Evolutionary conservation across 2,888 invertebrate genomes (phyloP), one percentile per base, ranked within the genome.

Genomic region (Clepsis dumicolana): DNA sequence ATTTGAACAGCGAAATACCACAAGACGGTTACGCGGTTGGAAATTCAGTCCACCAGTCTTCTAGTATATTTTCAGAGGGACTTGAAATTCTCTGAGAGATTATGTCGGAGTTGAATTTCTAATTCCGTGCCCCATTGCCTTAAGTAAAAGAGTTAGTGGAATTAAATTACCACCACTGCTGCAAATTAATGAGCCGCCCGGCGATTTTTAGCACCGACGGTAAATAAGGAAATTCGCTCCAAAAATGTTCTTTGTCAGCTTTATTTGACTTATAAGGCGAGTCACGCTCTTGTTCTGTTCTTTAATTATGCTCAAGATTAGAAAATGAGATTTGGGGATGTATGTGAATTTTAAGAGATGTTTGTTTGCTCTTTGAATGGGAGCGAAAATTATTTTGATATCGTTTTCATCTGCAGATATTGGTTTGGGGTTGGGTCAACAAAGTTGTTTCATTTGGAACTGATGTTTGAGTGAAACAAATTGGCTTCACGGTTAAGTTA

Each of bases 91-190:
- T 16, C 12, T 0, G 41, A n/a, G 21, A 25, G 54, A 56, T 35
- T 24, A 5, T 56, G 29, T n/a, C 27, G 29, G 24, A 44, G 35
- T 57, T 62, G 35, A 50, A 50, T 62, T 62, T 67, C 56, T 62
- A 56, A 63, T 63, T 50, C 48, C 56, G 27, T 50, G 62, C 56
- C 50, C 27, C 56, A 63, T 38, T 41, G 50, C 50, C 18, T 67
- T 44, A 48, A 60, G 56, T 59, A 60, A 60, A 57, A 48, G 57
- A 59, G 60, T 65, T 57, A 52, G 50, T 63, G 38, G 35, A 56
- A 67, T 67, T 56, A 57, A 38, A 59, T 65, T 35, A 62, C 48
- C 50, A 24, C n/a, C 24, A 24, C 16, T 27, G 62, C 54, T 67
- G 14, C 32, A 35, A 50, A 52, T 62, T 41, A 44, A 60, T 41